Evolutionary conservation across 2,797 vertebrate genomes (phyloP), one percentile per base, ranked within the genome.

Genomic region (Mallotus villosus): DNA sequence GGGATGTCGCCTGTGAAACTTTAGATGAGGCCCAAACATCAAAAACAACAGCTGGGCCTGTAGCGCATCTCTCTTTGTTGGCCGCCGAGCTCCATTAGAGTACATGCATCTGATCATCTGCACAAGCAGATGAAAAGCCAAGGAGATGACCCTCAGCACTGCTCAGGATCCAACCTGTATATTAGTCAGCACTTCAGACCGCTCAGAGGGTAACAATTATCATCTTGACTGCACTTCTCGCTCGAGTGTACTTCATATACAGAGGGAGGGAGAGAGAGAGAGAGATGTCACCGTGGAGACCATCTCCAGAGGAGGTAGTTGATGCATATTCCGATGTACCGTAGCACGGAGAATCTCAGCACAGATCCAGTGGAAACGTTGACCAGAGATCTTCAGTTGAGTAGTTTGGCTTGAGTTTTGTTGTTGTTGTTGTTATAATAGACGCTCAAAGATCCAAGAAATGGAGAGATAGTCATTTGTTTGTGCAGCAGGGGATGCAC

Each of bases 381-480:
- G 11, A 46, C 12, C 41, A 46, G 41, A 14, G 41, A 46, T 2
- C 41, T 14, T 14, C 41, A 11, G 32, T 34, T 34, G 0, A 34
- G 32, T 34, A 6, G 8, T 34, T 80, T 78, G 51, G 73, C 77
- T 74, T 63, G 41, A 65, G 32, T 8, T 34, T 34, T 34, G n/a
- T n/a, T n/a, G n/a, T 29, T 29, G 27, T 34, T 8, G 8, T 8
- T 8, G 55, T 68, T 68, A 37, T 59, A 60, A 78, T 2, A 46
- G 41, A 46, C 2, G 21, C 46, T 24, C 29, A 67, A 68, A 55
- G 80, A 63, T 78, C 72, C 32, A 57, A 46, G 41, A 46, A 46
- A 46, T 14, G 32, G 58, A 72, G 64, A 16, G 63, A 68, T 81
- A 71, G 78, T 82, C 68, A 55, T 46, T 46, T 46, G 9, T 46